Evolutionary conservation across 2,888 invertebrate species (phyloP).

Genomic region (Sipunculus nudus): DNA sequence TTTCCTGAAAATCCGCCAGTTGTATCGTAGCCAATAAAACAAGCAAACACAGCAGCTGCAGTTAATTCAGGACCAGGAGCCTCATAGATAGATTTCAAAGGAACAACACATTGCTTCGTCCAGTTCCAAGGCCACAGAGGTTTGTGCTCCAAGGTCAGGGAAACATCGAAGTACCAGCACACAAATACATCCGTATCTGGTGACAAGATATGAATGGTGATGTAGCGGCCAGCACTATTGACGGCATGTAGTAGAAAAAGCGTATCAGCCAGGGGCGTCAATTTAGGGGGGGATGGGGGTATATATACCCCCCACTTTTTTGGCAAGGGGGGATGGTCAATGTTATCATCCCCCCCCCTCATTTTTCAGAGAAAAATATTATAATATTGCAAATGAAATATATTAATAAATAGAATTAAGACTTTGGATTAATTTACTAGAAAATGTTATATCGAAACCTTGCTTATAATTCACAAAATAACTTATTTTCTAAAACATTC

Average conservation of each 20-base stretch:
- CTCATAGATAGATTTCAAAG: background rate
- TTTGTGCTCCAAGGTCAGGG: background rate
- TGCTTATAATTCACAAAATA: no score
- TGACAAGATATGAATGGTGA: background rate
- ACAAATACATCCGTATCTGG: background rate
- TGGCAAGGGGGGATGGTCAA: no score
- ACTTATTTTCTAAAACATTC: no score
- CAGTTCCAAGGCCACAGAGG: background rate
- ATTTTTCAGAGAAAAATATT: no score
- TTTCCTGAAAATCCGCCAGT: background rate
- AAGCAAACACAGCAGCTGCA: conserved; percentile 6
- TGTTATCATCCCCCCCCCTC: no score
- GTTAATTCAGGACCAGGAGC: background rate
- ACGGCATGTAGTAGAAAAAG: background rate
- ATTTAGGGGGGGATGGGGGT: no score
- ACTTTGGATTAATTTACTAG: no score
- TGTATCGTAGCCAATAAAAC: conserved; percentile 3
- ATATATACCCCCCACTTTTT: no score
- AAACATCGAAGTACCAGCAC: background rate
- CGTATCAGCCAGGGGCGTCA: no score
- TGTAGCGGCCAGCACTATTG: background rate
- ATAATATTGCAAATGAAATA: no score
- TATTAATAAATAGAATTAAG: no score
- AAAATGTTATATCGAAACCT: no score
- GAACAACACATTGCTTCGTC: background rate